Percentiles rank a stretch among this genome's conserved stretches.
Conservation (phyloP, 2,888 invertebrate species). For the Linhomoeus sp. region DNA sequence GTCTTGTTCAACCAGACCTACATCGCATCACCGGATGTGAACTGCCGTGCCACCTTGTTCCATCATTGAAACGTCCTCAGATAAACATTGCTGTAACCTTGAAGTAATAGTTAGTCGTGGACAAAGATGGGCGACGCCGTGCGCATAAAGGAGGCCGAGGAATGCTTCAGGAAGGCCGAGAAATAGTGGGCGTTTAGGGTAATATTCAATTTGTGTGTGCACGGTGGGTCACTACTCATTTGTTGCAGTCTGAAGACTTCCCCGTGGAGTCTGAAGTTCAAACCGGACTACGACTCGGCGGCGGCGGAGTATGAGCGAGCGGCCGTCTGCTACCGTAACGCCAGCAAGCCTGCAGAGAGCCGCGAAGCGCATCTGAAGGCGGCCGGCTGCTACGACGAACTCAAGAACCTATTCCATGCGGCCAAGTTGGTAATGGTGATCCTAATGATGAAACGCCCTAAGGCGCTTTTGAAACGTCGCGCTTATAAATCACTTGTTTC, state of each 20-base stretch:
- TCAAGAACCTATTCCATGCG: conserved; percentile 66
- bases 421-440: conserved; percentile 66
- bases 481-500: too few relatives aligned
- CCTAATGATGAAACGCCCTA: too few relatives aligned
- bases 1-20: too few relatives aligned
- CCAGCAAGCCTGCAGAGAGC: conserved; percentile 36
- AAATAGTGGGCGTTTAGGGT: conserved; percentile 15
- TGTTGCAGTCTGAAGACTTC: conserved; percentile 71
- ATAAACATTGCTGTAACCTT: too few relatives aligned
- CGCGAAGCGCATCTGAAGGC: conserved; percentile 66
- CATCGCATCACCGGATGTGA: too few relatives aligned
- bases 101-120: too few relatives aligned
- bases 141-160: conserved; percentile 17
- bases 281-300: conserved; percentile 79
- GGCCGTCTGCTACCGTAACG: conserved; percentile 72
- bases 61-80: too few relatives aligned
- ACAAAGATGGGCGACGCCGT: too few relatives aligned
- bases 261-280: conserved; percentile 62
- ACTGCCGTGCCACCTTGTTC: too few relatives aligned
- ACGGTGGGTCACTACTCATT: not conserved
- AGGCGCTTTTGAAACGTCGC: too few relatives aligned
- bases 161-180: conserved; percentile 18
- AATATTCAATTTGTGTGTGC: not conserved
- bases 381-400: conserved; percentile 62
- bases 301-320: conserved; percentile 81